Percentiles rank a stretch among this genome's conserved stretches.
Evolutionary conservation across 1,140 invertebrate genomes (phyloP).

Genomic region (Temnothorax nylanderi): DNA sequence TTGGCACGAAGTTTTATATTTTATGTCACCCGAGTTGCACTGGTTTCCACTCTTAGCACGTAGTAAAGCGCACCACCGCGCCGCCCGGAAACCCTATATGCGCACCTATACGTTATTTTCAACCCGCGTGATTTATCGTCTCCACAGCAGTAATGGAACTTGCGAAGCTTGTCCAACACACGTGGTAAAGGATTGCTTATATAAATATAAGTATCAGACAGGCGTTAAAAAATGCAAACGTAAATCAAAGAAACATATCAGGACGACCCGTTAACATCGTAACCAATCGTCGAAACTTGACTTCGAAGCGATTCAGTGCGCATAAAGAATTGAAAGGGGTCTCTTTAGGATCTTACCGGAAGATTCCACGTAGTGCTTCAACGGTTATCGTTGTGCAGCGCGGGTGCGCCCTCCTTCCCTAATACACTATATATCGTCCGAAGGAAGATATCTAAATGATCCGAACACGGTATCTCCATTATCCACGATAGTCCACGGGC

Average conservation of each 20-base stretch:
- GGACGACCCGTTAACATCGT: not conserved
- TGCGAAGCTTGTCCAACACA: not conserved
- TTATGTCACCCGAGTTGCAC: constrained; percentile 16
- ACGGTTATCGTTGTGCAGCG: not conserved
- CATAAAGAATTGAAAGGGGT: not conserved
- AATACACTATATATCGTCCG: constrained; percentile 36
- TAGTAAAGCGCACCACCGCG: constrained; percentile 31
- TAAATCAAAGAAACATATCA: not conserved
- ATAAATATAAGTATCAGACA: not conserved
- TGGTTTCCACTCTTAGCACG: constrained; percentile 60
- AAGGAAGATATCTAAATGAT: constrained; percentile 49
- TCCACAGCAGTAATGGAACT: constrained; percentile 41
- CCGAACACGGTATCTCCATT: constrained; percentile 55
- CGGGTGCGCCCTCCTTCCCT: not conserved
- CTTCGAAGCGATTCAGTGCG: not conserved
- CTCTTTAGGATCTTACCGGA: not conserved
- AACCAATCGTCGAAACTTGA: not conserved
- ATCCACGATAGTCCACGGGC: constrained; percentile 18
- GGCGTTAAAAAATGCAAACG: not conserved
- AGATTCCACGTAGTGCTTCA: not conserved
- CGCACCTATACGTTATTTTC: constrained; percentile 49
- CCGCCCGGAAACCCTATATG: not conserved
- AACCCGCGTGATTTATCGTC: constrained; percentile 53
- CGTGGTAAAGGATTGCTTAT: not conserved
- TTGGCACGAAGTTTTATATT: constrained; percentile 20